These are phyloP conservation scores for Bombyx mandarina DNA, from an alignment of 1,140 invertebrate species.

Conservation along the genomic window DNA sequence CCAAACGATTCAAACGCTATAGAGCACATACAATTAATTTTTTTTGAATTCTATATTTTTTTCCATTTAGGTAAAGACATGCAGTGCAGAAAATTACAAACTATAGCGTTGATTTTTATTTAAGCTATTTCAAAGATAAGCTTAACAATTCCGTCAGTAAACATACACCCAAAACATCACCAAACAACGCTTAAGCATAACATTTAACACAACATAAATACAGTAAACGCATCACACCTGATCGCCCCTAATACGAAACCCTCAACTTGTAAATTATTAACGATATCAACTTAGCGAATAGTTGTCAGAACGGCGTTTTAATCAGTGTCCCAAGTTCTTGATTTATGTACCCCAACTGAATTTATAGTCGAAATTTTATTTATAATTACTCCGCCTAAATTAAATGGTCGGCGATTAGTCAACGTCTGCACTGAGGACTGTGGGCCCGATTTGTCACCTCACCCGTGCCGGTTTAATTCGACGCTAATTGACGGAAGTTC, in stretches of 20 bases:
- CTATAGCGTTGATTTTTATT: too few relatives aligned
- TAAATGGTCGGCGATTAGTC: slow-evolving; percentile 63
- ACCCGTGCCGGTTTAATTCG: slow-evolving; percentile 45
- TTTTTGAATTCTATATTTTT: too few relatives aligned
- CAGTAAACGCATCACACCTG: slow-evolving; percentile 25
- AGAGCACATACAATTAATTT: too few relatives aligned
- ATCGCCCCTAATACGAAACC: slow-evolving; percentile 28
- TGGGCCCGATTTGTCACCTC: slow-evolving; percentile 62
- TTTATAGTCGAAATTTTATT: slow-evolving; percentile 70
- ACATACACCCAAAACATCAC: neutral
- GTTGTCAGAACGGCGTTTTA: slow-evolving; percentile 70
- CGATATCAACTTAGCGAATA: slow-evolving; percentile 65
- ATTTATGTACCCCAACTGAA: slow-evolving; percentile 65
- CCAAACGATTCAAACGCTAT: too few relatives aligned
- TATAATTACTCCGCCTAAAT: slow-evolving; percentile 66
- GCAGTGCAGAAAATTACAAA: too few relatives aligned
- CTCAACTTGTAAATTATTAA: slow-evolving; percentile 60
- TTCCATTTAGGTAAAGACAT: too few relatives aligned
- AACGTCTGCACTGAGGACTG: slow-evolving; percentile 54
- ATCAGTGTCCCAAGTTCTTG: slow-evolving; percentile 73
- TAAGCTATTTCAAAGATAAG: too few relatives aligned
- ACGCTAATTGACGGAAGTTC: slow-evolving; percentile 61
- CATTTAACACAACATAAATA: slow-evolving; percentile 2
- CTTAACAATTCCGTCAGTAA: too few relatives aligned
- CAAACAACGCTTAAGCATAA: too few relatives aligned